Percentiles rank a stretch among this genome's conserved stretches.
These are phyloP conservation scores for Poeciliopsis turrubarensis DNA, from an alignment of 2,113 vertebrate genomes.

Conservation along the genomic window DNA sequence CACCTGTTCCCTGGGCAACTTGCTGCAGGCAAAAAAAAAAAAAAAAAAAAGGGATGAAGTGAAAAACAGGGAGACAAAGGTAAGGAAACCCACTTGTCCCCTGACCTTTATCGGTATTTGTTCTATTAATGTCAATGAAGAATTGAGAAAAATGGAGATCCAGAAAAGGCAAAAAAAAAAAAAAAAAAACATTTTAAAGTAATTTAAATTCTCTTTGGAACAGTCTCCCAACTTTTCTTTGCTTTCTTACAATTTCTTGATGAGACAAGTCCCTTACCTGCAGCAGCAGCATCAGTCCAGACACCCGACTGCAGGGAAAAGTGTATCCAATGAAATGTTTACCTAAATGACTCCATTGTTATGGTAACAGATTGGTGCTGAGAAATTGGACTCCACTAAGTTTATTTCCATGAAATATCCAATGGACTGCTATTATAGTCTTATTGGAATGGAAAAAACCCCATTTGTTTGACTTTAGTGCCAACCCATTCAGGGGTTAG, in stretches of 20 bases:
- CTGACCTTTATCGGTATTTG: slow-evolving; percentile 36
- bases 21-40: slow-evolving; percentile 21
- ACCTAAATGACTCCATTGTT: slow-evolving; percentile 32
- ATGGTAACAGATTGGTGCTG: slow-evolving; percentile 29
- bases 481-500: slow-evolving; percentile 11
- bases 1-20: slow-evolving; percentile 58
- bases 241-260: neutral
- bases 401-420: slow-evolving; percentile 44
- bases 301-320: slow-evolving; percentile 17
- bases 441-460: slow-evolving; percentile 28
- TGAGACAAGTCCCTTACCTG: neutral
- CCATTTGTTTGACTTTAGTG: slow-evolving; percentile 19
- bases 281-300: neutral
- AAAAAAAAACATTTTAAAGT: too few species aligned
- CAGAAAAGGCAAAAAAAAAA: too few species aligned
- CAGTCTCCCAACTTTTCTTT: too few species aligned
- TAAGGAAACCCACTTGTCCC: slow-evolving; percentile 45
- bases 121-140: slow-evolving; percentile 1
- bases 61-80: slow-evolving; percentile 6
- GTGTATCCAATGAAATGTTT: slow-evolving; percentile 23
- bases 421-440: neutral
- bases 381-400: slow-evolving; percentile 13
- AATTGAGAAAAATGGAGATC: neutral
- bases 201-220: too few species aligned
- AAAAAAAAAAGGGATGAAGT: slow-evolving; percentile 31